These are phyloP conservation scores for Atherinomorus stipes DNA, from an alignment of 2,113 vertebrate species.

Conservation along the genomic window DNA sequence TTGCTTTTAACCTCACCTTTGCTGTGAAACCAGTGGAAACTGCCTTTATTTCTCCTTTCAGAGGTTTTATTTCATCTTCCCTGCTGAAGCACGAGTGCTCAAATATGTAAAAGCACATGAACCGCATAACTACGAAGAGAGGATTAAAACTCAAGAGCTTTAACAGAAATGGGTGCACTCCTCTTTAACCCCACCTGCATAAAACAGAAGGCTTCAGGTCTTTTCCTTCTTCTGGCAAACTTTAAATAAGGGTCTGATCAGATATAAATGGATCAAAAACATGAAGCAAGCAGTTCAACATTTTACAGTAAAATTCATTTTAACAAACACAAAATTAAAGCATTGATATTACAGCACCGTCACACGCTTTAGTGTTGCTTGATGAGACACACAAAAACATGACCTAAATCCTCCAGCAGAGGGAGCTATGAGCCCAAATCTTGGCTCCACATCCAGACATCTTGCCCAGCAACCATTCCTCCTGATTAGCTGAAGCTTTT, in stretches of 20 bases:
- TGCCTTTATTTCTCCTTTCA: not conserved
- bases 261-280: not conserved
- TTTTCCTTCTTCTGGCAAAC: not conserved
- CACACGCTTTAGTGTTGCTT: slow-evolving; percentile 13
- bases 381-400: slow-evolving; percentile 11
- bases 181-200: not conserved
- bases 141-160: not conserved
- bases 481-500: slow-evolving; percentile 39
- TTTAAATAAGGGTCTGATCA: not conserved
- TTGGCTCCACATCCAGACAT: slow-evolving; percentile 1
- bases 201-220: slow-evolving; percentile 3
- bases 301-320: slow-evolving; percentile 26
- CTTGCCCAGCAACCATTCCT: slow-evolving; percentile 70
- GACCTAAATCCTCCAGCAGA: slow-evolving; percentile 56
- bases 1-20: slow-evolving; percentile 3
- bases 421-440: slow-evolving; percentile 37
- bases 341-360: slow-evolving; percentile 22
- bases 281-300: slow-evolving; percentile 10
- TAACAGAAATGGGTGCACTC: not conserved
- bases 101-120: slow-evolving; percentile 23
- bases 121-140: slow-evolving; percentile 8
- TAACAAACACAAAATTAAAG: slow-evolving; percentile 24
- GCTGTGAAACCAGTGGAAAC: slow-evolving; percentile 6
- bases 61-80: not conserved
- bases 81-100: not conserved